Percentiles rank a stretch among this genome's conserved stretches.
These are phyloP conservation scores for Apotomis betuletana DNA, from an alignment of 2,888 invertebrate genomes.

Conservation along the genomic window DNA sequence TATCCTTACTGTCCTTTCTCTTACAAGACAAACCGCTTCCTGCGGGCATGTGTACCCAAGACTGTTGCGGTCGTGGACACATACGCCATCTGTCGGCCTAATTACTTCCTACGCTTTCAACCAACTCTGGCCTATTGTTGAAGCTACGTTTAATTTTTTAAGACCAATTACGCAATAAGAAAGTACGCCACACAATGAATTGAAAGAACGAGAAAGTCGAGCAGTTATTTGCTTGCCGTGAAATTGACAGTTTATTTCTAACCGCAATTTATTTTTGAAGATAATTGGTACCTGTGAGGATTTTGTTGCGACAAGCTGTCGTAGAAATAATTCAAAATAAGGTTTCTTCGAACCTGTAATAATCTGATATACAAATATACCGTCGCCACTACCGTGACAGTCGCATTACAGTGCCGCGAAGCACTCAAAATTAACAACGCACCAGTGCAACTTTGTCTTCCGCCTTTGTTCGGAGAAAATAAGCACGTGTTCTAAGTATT, in stretches of 20 bases:
- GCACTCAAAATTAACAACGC: too few relatives aligned
- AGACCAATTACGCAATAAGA: slow-evolving; percentile 73
- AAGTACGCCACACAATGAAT: slow-evolving; percentile 73
- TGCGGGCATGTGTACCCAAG: slow-evolving; percentile 36
- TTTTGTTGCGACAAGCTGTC: slow-evolving; percentile 15
- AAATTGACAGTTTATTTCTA: slow-evolving; percentile 68
- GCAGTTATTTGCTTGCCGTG: slow-evolving; percentile 68
- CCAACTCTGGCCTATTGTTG: slow-evolving; percentile 45
- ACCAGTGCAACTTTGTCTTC: too few relatives aligned
- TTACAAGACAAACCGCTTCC: slow-evolving; percentile 9
- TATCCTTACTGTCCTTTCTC: not conserved
- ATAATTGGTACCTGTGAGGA: slow-evolving; percentile 49
- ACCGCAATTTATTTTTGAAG: slow-evolving; percentile 64
- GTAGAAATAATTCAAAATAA: slow-evolving; percentile 3
- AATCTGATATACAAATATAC: too few relatives aligned
- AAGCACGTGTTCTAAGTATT: too few relatives aligned
- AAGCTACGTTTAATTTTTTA: slow-evolving; percentile 58
- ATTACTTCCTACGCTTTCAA: slow-evolving; percentile 78
- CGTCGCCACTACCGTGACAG: too few relatives aligned
- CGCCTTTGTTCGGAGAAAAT: too few relatives aligned
- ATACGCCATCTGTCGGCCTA: slow-evolving; percentile 75
- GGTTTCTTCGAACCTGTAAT: too few relatives aligned
- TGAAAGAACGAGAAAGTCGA: slow-evolving; percentile 65
- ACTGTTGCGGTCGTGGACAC: slow-evolving; percentile 52
- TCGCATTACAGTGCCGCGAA: too few relatives aligned